A percentile compares a stretch with the other conserved stretches of the same genome.
Evolutionary conservation across 1,140 invertebrate species (phyloP).

Genomic region (Phenacoccus solenopsis): DNA sequence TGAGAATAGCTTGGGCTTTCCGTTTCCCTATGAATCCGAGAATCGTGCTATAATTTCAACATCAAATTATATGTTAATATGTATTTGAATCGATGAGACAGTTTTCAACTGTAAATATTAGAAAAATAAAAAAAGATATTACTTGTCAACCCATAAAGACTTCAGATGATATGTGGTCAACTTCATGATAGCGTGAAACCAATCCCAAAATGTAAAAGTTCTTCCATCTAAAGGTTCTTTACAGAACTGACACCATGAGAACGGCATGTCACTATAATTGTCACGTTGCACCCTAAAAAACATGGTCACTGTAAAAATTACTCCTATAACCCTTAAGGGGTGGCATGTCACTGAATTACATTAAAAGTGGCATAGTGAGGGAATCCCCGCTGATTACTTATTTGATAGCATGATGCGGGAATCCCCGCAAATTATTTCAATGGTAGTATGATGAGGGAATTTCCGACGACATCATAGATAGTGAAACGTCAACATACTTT

Average conservation of each 20-base stretch:
- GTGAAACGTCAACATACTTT: no score
- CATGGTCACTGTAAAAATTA: no score
- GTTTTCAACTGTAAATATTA: no score
- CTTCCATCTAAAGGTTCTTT: slow-evolving; percentile 84
- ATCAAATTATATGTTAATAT: slow-evolving; percentile 12
- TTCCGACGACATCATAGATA: no score
- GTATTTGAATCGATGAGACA: neutral
- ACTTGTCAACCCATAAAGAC: slow-evolving; percentile 80
- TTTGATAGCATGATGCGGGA: no score
- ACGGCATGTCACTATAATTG: slow-evolving; percentile 34
- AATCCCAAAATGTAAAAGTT: slow-evolving; percentile 96
- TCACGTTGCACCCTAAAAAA: no score
- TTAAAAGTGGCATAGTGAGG: no score
- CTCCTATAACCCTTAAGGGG: no score
- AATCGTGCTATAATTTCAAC: slow-evolving; percentile 45
- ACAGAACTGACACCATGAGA: slow-evolving; percentile 86
- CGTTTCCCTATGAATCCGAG: slow-evolving; percentile 83
- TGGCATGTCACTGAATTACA: no score
- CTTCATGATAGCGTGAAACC: slow-evolving; percentile 96
- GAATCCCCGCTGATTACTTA: no score
- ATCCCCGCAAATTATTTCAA: no score
- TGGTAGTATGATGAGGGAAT: no score
- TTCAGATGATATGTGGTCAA: slow-evolving; percentile 84
- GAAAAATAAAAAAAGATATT: slow-evolving; percentile 31
- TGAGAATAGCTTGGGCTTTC: slow-evolving; percentile 76